Percentiles rank a stretch among this genome's conserved stretches.
phyloP scores from a whole-genome alignment of 2,888 invertebrate species.

The Drosophila melanocephala region DNA sequence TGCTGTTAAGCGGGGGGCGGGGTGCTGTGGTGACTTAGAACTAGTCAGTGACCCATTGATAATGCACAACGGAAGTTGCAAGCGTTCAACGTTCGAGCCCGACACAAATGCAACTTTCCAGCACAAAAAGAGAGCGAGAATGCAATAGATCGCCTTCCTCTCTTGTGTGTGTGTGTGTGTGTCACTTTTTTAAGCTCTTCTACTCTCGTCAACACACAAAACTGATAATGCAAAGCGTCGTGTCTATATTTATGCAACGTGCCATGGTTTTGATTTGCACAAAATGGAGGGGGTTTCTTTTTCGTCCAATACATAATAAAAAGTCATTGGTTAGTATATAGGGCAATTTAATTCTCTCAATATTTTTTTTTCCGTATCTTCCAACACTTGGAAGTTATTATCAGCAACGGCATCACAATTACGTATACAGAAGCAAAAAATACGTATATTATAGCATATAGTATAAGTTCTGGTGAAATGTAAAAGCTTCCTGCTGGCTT shows the following conservation, averaged over 20 bases:
- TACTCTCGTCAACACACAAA: not conserved
- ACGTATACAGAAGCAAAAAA: slow-evolving; percentile 10
- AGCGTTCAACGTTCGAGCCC: slow-evolving; percentile 28
- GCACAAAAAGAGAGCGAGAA: slow-evolving; percentile 12
- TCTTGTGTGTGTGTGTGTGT: slow-evolving; percentile 2
- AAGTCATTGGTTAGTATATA: slow-evolving; percentile 7
- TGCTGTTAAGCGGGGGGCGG: not conserved
- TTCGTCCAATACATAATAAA: slow-evolving; percentile 5
- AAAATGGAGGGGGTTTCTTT: not conserved
- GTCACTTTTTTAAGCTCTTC: slow-evolving; percentile 1
- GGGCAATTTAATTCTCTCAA: slow-evolving; percentile 11
- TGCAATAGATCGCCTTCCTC: slow-evolving; percentile 12
- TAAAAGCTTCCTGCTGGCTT: slow-evolving; percentile 64
- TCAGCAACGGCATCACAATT: slow-evolving; percentile 20
- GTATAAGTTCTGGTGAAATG: slow-evolving; percentile 76
- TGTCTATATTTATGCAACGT: slow-evolving; percentile 42
- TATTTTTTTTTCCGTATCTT: slow-evolving; percentile 23
- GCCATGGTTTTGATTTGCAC: slow-evolving; percentile 20
- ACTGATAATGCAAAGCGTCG: slow-evolving; percentile 47
- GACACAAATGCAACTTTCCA: slow-evolving; percentile 26
- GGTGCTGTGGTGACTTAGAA: slow-evolving; percentile 4
- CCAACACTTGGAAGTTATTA: slow-evolving; percentile 16
- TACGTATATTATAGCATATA: slow-evolving; percentile 29
- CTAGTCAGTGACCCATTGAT: slow-evolving; percentile 72
- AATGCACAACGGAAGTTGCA: slow-evolving; percentile 66